Conservation (phyloP, 2,888 invertebrate species). For the Pollenia amentaria region DNA sequence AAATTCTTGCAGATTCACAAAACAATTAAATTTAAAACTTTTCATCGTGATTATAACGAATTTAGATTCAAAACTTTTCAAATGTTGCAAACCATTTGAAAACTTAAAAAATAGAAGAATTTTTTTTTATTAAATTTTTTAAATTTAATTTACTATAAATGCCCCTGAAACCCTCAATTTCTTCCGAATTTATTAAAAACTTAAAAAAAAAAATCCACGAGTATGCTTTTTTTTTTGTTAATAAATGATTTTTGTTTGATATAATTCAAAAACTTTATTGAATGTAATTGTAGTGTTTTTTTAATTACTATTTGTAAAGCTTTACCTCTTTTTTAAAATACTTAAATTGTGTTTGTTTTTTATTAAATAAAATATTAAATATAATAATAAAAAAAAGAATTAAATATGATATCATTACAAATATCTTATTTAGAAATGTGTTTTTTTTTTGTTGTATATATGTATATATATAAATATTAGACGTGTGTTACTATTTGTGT, state of each 20-base stretch:
- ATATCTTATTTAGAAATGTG: conserved; percentile 57
- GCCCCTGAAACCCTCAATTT: no score
- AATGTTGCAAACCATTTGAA: no score
- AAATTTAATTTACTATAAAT: no score
- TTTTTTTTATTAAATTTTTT: no score
- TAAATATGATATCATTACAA: conserved; percentile 60
- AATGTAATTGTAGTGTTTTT: conserved; percentile 10
- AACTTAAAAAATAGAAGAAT: no score
- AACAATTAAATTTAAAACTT: no score
- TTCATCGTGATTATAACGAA: no score
- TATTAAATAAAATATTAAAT: conserved; percentile 33
- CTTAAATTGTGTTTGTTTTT: conserved; percentile 38
- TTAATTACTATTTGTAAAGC: conserved; percentile 48
- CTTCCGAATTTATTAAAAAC: neutral
- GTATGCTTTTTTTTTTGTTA: neutral
- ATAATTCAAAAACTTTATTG: conserved; percentile 51
- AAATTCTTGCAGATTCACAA: no score
- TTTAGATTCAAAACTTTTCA: no score
- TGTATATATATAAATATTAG: conserved; percentile 46
- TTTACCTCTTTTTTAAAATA: conserved; percentile 62
- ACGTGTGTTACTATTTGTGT: conserved; percentile 50
- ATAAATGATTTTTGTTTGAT: conserved; percentile 14
- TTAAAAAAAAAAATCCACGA: neutral
- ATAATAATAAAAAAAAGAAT: conserved; percentile 24
- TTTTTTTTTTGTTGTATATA: conserved; percentile 38